Evolutionary conservation across 1,140 invertebrate genomes (phyloP), one percentile per base, ranked within the genome.

Genomic region (Portunus trituberculatus): DNA sequence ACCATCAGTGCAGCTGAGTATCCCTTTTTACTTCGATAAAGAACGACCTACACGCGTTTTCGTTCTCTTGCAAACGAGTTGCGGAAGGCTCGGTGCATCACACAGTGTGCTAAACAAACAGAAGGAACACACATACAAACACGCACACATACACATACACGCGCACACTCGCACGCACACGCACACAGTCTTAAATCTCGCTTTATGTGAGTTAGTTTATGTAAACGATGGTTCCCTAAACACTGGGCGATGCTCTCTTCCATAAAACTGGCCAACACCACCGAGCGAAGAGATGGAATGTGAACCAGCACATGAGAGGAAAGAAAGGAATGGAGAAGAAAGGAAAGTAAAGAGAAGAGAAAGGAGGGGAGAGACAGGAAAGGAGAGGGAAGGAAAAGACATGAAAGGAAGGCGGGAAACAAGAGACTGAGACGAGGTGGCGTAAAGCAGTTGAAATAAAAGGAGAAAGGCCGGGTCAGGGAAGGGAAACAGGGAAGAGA

Each of bases 341-440:
- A n/a, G 20, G 25, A 76, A n/a, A 20, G 25, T 7, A 76, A n/a
- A n/a, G 67, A 76, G 25, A 29, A 83, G 91, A 83, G 67, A 92
- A 59, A 46, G 29, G 59, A 14, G 25, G 76, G 45, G 76, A 32
- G 59, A 83, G 0, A 46, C 59, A 83, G 25, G 52, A 76, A 39
- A 87, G 25, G 91, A 32, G 32, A 92, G 91, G 48, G 91, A 92
- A 76, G 76, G 91, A 39, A 76, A 92, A 59, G 76, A 76, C 46
- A 76, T 76, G 91, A 92, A 45, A 93, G 92, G 46, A 52, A 86
- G 92, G 84, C n/a, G 32, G 83, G 91, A 92, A 76, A 92, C 67
- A n/a, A 76, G 67, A 76, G 20, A 76, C 67, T 46, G 86, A 88
- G 31, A 46, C 86, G 16, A 28, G 86, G 16, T 20, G 86, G 32